These are phyloP conservation scores for Megalopta genalis DNA, from an alignment of 1,140 invertebrate genomes.

Conservation along the genomic window DNA sequence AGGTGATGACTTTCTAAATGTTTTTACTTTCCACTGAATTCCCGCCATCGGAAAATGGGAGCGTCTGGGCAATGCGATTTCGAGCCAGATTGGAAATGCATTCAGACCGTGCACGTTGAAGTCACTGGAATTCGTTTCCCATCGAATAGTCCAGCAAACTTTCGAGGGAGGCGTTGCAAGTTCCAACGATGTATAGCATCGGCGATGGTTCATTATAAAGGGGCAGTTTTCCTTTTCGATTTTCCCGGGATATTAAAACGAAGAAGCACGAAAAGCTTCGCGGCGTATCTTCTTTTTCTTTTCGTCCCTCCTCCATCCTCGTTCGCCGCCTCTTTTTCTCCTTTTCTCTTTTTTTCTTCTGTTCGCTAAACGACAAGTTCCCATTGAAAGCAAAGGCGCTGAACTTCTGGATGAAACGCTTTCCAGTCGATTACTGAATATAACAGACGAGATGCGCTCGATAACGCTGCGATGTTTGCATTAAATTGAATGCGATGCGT, in stretches of 20 bases:
- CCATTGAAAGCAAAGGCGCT: background rate
- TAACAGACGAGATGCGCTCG: conserved; percentile 18
- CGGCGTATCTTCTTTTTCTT: background rate
- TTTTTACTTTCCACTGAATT: conserved; percentile 40
- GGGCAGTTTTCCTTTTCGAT: conserved; percentile 5
- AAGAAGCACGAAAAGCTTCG: background rate
- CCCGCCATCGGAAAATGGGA: conserved; percentile 46
- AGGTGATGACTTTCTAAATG: conserved; percentile 58
- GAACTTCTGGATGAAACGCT: conserved; percentile 15
- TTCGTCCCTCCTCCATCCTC: no score
- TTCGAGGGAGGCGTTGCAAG: conserved; percentile 40
- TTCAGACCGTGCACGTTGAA: conserved; percentile 36
- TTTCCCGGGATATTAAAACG: conserved; percentile 28
- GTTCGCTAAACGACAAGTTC: background rate
- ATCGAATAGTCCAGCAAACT: conserved; percentile 28
- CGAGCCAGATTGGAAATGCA: conserved; percentile 47
- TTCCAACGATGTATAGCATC: conserved; percentile 40
- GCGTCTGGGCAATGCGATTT: conserved; percentile 45
- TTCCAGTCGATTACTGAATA: conserved; percentile 26
- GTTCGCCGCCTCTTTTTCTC: no score
- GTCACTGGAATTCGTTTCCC: conserved; percentile 44
- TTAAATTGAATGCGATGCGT: no score
- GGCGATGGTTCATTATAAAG: conserved; percentile 40
- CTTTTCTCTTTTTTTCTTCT: background rate
- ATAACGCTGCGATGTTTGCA: background rate